Percentiles rank a stretch among this genome's conserved stretches.
These are phyloP conservation scores for Neosilurus hyrtlii DNA, from an alignment of 2,797 vertebrate species.

Conservation along the genomic window DNA sequence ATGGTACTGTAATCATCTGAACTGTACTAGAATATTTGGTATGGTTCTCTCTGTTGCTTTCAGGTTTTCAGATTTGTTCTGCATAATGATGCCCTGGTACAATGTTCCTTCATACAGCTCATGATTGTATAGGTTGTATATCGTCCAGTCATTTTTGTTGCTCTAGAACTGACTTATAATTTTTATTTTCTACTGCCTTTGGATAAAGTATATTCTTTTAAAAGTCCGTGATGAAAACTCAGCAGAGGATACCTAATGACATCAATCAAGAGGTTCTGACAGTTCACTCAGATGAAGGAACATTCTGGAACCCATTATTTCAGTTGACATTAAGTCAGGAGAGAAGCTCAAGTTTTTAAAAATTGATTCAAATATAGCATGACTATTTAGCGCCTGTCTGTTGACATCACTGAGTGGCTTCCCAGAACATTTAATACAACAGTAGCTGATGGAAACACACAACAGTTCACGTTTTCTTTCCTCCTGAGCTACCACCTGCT, in stretches of 20 bases:
- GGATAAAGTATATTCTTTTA: not conserved
- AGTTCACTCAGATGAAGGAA: not conserved
- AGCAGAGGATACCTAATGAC: too few relatives aligned
- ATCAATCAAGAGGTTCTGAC: not conserved
- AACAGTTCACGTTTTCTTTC: conserved; percentile 30
- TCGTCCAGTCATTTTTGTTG: not conserved
- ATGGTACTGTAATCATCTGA: not conserved
- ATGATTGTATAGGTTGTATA: not conserved
- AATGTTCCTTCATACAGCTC: not conserved
- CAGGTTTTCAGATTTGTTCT: not conserved
- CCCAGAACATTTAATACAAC: not conserved
- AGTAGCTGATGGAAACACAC: conserved; percentile 16
- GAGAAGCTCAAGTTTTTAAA: not conserved
- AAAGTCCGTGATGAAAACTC: not conserved
- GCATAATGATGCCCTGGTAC: too few relatives aligned
- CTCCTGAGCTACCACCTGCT: conserved; percentile 45
- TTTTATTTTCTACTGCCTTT: not conserved
- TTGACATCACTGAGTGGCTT: not conserved
- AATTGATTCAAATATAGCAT: not conserved
- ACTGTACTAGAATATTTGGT: too few relatives aligned
- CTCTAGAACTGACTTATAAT: not conserved
- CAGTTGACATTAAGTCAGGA: not conserved
- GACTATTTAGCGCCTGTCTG: not conserved
- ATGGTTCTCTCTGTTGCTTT: not conserved
- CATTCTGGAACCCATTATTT: not conserved